A percentile compares a stretch with the other conserved stretches of the same genome.
Conservation (phyloP, 2,888 invertebrate species). For the Nephrocerus scutellatus region DNA sequence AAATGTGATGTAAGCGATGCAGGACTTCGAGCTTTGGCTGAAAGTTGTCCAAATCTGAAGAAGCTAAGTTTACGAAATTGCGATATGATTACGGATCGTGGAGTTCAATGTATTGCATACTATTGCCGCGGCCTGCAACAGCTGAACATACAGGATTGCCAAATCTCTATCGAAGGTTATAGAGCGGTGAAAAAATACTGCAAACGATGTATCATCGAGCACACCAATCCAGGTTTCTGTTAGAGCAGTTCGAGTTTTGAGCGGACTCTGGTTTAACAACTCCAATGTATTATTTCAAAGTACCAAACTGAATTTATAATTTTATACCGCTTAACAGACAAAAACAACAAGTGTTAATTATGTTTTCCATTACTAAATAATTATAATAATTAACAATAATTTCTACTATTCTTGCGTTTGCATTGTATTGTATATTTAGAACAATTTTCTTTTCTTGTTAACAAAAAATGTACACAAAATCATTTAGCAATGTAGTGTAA, state of each 20-base stretch:
- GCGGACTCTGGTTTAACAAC: no score
- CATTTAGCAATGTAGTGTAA: no score
- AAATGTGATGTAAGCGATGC: slow-evolving; percentile 91
- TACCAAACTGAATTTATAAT: no score
- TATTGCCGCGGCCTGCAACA: slow-evolving; percentile 85
- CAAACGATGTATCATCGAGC: slow-evolving; percentile 87
- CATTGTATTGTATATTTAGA: no score
- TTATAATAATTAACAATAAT: no score
- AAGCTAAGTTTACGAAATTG: slow-evolving; percentile 85
- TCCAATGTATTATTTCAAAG: no score
- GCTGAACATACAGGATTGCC: slow-evolving; percentile 88
- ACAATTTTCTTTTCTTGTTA: no score
- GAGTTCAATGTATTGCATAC: slow-evolving; percentile 80
- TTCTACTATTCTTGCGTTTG: no score
- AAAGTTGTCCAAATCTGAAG: slow-evolving; percentile 83
- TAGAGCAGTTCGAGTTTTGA: slow-evolving; percentile 38
- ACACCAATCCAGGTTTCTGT: slow-evolving; percentile 91
- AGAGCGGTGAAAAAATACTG: slow-evolving; percentile 88
- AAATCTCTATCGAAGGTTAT: slow-evolving; percentile 82
- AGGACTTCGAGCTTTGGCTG: slow-evolving; percentile 76
- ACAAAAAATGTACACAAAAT: no score
- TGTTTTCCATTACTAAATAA: no score
- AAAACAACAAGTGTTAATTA: no score
- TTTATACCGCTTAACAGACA: no score
- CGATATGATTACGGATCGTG: slow-evolving; percentile 83